phyloP scores from a whole-genome alignment of 2,888 invertebrate genomes.

The Rhaphigaster nebulosa region DNA sequence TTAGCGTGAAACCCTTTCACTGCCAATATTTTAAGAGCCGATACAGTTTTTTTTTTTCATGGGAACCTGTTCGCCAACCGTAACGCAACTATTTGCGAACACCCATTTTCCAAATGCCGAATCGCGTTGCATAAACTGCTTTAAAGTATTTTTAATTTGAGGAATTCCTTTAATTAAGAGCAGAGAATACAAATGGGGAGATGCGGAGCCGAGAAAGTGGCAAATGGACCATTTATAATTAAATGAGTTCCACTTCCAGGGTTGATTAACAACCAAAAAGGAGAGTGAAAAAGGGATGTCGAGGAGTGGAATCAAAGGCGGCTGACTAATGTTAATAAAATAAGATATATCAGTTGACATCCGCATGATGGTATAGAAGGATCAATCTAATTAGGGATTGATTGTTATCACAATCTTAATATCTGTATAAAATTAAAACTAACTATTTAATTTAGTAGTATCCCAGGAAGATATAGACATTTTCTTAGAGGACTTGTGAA shows the following conservation, averaged over 20 bases:
- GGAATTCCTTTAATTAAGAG: not conserved
- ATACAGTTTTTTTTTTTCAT: not conserved
- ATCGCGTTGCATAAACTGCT: not conserved
- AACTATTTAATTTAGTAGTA: too few relatives aligned
- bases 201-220: not conserved
- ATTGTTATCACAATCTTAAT: too few relatives aligned
- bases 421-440: too few relatives aligned
- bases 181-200: not conserved
- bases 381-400: too few relatives aligned
- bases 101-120: not conserved
- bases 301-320: not conserved
- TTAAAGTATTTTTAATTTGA: not conserved
- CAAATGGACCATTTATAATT: slow-evolving; percentile 16
- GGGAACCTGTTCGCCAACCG: not conserved
- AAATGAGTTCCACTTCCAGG: not conserved
- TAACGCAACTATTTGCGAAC: not conserved
- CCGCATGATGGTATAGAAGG: too few relatives aligned
- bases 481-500: too few relatives aligned
- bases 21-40: not conserved
- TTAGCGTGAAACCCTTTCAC: not conserved
- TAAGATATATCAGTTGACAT: too few relatives aligned
- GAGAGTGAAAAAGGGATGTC: not conserved
- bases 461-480: too few relatives aligned
- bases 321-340: not conserved
- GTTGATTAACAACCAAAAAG: not conserved